phyloP scores from a whole-genome alignment of 2,888 invertebrate species.

The Nephrotoma guestfalica region DNA sequence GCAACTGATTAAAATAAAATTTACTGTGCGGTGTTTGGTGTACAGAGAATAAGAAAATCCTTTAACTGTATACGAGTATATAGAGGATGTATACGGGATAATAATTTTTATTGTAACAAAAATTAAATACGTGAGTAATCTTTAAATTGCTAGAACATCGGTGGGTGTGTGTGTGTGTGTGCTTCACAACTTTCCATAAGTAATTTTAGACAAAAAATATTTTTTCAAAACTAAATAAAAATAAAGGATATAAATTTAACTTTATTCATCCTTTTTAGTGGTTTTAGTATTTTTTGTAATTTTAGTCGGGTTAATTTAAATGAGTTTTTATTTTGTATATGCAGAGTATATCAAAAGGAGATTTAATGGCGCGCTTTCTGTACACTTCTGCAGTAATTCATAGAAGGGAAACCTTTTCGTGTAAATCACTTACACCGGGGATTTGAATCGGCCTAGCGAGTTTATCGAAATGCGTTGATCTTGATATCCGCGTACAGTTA shows the following conservation, averaged over 20 bases:
- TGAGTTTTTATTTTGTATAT: neutral
- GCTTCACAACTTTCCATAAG: neutral
- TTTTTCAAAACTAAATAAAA: neutral
- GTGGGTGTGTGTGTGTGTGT: neutral
- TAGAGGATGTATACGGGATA: neutral
- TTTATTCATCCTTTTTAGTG: neutral
- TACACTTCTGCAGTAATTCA: too few species aligned
- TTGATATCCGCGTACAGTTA: too few species aligned
- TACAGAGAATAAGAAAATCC: neutral
- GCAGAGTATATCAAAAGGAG: neutral
- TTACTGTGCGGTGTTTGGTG: neutral
- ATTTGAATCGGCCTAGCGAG: too few species aligned
- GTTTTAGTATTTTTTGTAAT: neutral
- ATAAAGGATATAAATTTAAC: neutral
- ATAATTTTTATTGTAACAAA: neutral
- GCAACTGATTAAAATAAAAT: neutral
- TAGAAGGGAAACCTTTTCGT: too few species aligned
- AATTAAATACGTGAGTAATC: neutral
- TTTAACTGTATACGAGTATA: neutral
- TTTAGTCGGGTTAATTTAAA: neutral
- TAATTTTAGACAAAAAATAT: neutral
- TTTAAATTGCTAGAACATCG: neutral
- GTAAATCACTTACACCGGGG: too few species aligned
- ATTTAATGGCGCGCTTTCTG: neutral
- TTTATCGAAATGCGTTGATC: too few species aligned